phyloP scores from a whole-genome alignment of 2,797 vertebrate genomes.

The Scyliorhinus canicula region DNA sequence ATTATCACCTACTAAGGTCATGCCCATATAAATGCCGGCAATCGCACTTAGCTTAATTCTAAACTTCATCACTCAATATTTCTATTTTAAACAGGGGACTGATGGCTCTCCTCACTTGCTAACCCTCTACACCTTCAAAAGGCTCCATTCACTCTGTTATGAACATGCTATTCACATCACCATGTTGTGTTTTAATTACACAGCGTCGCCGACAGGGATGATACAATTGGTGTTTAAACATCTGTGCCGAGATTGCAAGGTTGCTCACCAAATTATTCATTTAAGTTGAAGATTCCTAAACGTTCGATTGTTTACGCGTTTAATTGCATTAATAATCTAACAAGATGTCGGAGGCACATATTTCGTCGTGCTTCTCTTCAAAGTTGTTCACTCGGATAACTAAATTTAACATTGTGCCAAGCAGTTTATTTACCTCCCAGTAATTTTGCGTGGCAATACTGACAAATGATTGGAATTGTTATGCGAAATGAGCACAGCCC shows the following conservation, averaged over 20 bases:
- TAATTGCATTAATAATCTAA: too few relatives aligned
- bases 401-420: neutral
- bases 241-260: neutral
- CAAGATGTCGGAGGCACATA: neutral
- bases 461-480: neutral
- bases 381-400: neutral
- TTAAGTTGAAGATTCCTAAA: neutral
- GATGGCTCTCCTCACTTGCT: neutral
- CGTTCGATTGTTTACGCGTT: neutral
- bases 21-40: neutral
- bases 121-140: neutral
- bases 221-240: neutral
- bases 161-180: neutral
- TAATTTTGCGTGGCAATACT: neutral
- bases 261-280: neutral
- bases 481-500: neutral
- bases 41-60: constrained; percentile 24
- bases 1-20: constrained; percentile 34
- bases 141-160: neutral
- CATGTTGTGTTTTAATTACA: neutral
- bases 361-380: too few relatives aligned
- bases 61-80: constrained; percentile 28
- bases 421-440: neutral
- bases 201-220: neutral
- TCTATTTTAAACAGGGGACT: neutral